Evolutionary conservation across 92 coral and sea anemone species (phyloP).

Genomic region (Micromussa lordhowensis): DNA sequence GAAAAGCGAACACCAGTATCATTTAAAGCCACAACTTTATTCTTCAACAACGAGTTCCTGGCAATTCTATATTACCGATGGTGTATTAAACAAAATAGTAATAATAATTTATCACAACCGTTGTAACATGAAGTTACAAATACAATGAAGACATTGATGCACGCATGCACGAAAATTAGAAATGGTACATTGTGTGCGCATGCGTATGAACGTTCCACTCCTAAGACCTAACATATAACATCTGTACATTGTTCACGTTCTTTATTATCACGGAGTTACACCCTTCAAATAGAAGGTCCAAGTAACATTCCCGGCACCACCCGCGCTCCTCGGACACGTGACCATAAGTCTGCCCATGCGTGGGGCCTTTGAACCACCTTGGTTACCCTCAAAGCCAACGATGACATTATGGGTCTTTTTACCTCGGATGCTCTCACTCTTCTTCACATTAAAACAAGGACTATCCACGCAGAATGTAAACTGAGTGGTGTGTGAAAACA

Average conservation of each 20-base stretch:
- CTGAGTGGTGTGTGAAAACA: slow-evolving; percentile 91
- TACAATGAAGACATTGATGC: neutral
- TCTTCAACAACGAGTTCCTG: neutral
- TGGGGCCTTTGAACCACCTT: slow-evolving; percentile 91
- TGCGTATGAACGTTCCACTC: neutral
- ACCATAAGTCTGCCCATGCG: slow-evolving; percentile 95
- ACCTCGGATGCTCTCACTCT: slow-evolving; percentile 91
- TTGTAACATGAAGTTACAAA: neutral
- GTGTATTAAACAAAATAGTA: neutral
- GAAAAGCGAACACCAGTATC: neutral
- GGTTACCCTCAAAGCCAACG: slow-evolving; percentile 95
- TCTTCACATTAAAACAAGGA: slow-evolving; percentile 92
- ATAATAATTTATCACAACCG: too few species aligned
- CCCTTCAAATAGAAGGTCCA: slow-evolving; percentile 97
- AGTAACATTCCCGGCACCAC: slow-evolving; percentile 86
- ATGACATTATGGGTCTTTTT: slow-evolving; percentile 92
- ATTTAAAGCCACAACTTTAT: neutral
- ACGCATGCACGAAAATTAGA: neutral
- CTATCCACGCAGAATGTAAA: slow-evolving; percentile 91
- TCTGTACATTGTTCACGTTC: neutral
- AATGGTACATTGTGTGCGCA: neutral
- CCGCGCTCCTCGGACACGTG: slow-evolving; percentile 94
- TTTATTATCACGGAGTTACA: slow-evolving; percentile 66
- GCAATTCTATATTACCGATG: neutral
- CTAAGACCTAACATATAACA: neutral